Conservation (phyloP, 2,888 invertebrate genomes). For the Acanthosepion lycidas region DNA sequence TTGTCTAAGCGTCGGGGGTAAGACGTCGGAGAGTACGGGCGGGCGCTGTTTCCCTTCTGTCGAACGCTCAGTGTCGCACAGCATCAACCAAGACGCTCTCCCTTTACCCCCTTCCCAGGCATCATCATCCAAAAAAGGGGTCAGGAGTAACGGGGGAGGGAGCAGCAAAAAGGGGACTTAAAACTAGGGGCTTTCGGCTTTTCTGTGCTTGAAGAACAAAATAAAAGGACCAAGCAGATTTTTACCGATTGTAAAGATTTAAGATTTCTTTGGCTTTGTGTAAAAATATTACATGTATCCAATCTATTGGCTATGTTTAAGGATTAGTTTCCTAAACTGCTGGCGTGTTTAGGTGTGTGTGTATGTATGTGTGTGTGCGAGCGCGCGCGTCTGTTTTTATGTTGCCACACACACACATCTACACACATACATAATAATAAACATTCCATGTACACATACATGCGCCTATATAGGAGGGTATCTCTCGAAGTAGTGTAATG, state of each 20-base stretch:
- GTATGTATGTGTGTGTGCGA: neutral
- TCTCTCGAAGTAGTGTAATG: too few species aligned
- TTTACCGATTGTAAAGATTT: neutral
- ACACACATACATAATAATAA: neutral
- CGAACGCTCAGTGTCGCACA: neutral
- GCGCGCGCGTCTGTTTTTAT: neutral
- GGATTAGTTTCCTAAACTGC: neutral
- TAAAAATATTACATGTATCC: neutral
- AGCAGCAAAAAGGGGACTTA: neutral
- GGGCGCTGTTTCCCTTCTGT: neutral
- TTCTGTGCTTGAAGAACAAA: neutral
- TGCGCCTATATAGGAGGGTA: too few species aligned
- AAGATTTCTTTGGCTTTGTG: neutral
- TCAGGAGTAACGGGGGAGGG: neutral
- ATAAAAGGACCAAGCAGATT: neutral
- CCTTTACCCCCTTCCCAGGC: neutral
- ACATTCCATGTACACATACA: too few species aligned
- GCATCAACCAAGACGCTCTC: too few species aligned
- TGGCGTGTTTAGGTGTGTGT: neutral
- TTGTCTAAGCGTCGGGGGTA: neutral
- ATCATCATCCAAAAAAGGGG: neutral
- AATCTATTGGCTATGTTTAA: neutral
- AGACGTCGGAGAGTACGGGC: neutral
- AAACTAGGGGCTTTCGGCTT: constrained; percentile 8
- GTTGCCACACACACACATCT: neutral